A percentile compares a stretch with the other conserved stretches of the same genome.
Evolutionary conservation across 2,113 vertebrate genomes (phyloP).

Genomic region (Cheirogaleus medius): DNA sequence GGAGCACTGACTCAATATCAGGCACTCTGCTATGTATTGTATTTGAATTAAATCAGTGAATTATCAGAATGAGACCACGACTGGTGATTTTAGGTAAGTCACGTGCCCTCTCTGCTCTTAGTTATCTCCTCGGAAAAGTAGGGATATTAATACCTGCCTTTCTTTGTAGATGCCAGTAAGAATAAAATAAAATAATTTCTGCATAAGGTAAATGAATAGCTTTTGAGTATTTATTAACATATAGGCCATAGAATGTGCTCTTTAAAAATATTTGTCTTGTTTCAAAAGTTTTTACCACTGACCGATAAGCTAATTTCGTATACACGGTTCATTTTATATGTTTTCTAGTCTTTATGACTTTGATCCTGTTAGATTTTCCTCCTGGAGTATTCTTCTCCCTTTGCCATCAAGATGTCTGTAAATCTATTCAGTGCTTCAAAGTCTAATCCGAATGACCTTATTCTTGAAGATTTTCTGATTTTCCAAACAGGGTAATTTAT

Average conservation of each 20-base stretch:
- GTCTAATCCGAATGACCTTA: neutral
- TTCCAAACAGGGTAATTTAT: slow-evolving; percentile 1
- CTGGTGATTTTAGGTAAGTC: neutral
- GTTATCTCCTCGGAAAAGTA: neutral
- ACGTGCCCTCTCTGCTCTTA: neutral
- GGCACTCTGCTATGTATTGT: neutral
- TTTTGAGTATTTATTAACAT: neutral
- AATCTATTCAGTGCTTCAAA: neutral
- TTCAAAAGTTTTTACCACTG: neutral
- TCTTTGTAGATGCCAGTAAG: neutral
- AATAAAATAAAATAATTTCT: slow-evolving; percentile 22
- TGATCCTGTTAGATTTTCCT: neutral
- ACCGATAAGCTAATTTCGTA: neutral
- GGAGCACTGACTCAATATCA: neutral
- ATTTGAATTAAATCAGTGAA: neutral
- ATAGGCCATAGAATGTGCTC: neutral
- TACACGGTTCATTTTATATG: neutral
- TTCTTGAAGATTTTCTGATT: slow-evolving; percentile 5
- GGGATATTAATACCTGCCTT: neutral
- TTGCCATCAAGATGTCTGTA: neutral
- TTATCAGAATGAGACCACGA: neutral
- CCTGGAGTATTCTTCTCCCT: neutral
- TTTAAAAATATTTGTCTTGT: neutral
- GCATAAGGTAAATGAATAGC: neutral
- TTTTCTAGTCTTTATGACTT: neutral